Conservation (phyloP, 2,797 vertebrate species). For the Xerus rutilus region DNA sequence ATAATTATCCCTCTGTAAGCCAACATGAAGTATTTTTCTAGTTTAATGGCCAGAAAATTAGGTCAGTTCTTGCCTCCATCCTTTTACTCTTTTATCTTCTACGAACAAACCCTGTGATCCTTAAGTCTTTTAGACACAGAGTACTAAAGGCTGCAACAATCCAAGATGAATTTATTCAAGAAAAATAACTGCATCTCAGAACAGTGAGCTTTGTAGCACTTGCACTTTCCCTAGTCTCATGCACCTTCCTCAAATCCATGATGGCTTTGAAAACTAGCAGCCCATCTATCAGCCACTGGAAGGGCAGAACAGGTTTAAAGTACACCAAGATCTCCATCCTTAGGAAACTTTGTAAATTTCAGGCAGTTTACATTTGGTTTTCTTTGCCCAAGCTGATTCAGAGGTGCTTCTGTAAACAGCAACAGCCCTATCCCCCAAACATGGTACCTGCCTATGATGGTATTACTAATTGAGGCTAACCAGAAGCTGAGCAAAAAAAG, state of each 20-base stretch:
- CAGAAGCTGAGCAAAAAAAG: neutral
- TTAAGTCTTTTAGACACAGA: neutral
- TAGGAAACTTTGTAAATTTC: neutral
- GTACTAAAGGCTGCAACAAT: neutral
- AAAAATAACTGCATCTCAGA: neutral
- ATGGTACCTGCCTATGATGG: neutral
- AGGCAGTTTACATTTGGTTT: neutral
- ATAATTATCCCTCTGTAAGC: neutral
- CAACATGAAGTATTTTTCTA: neutral
- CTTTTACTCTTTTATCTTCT: neutral
- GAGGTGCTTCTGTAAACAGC: neutral
- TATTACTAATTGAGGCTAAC: neutral
- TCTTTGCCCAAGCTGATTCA: neutral
- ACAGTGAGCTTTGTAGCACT: neutral
- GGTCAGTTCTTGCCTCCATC: neutral
- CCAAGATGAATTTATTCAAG: neutral
- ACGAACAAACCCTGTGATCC: neutral
- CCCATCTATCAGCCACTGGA: neutral
- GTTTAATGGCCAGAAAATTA: constrained; percentile 29
- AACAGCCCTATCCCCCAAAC: neutral
- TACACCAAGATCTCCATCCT: neutral
- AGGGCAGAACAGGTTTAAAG: neutral
- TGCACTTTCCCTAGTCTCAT: neutral
- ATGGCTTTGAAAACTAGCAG: neutral
- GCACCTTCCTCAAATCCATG: neutral